phyloP scores from a whole-genome alignment of 2,888 invertebrate genomes.

The Spisula solida region DNA sequence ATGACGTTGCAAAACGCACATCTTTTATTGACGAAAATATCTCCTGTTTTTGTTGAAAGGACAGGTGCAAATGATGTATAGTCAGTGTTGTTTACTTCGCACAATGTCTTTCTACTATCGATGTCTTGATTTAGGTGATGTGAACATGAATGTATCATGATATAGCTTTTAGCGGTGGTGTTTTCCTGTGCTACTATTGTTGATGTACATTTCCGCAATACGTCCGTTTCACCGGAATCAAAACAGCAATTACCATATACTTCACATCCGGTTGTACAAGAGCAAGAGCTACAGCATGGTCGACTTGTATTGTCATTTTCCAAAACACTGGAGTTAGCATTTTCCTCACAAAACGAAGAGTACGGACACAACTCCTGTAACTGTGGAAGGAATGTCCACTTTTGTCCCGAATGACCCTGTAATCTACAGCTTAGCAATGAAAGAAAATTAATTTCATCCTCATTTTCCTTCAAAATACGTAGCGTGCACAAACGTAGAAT shows the following conservation, averaged over 20 bases:
- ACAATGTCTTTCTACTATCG: neutral
- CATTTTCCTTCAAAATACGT: neutral
- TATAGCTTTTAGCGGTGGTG: too few species aligned
- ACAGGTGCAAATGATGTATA: neutral
- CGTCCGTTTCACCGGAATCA: neutral
- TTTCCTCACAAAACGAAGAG: too few species aligned
- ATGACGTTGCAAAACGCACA: neutral
- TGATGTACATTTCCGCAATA: neutral
- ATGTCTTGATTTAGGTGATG: neutral
- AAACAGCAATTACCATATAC: too few species aligned
- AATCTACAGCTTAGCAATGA: neutral
- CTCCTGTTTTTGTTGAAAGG: neutral
- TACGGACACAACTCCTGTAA: neutral
- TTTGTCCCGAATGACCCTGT: neutral
- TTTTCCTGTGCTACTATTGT: neutral
- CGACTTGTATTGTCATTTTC: neutral
- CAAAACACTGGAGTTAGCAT: neutral
- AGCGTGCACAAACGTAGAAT: too few species aligned
- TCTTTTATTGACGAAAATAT: neutral
- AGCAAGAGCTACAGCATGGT: neutral
- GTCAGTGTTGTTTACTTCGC: neutral
- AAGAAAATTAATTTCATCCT: neutral
- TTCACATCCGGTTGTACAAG: slow-evolving; percentile 1
- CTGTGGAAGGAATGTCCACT: too few species aligned
- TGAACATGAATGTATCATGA: neutral